Percentiles rank a stretch among this genome's conserved stretches.
These are phyloP conservation scores for Mythimna ferrago DNA, from an alignment of 2,888 invertebrate species.

Conservation along the genomic window DNA sequence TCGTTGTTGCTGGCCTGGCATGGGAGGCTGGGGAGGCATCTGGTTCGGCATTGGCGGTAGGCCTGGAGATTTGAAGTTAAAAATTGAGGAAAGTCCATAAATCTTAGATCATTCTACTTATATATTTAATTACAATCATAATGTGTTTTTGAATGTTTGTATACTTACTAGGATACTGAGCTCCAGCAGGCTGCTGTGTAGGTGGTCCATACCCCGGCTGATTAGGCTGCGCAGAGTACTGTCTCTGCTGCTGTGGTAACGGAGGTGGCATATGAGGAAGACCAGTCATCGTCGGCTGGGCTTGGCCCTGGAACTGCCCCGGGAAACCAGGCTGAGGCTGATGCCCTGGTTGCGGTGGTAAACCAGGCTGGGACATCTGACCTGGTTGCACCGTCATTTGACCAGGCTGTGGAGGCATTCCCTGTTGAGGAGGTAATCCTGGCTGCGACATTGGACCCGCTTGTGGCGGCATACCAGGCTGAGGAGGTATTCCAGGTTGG, in stretches of 20 bases:
- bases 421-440: slow-evolving; percentile 59
- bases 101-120: no score
- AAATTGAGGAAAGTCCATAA: no score
- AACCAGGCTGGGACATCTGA: slow-evolving; percentile 53
- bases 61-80: slow-evolving; percentile 28
- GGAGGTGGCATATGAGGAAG: slow-evolving; percentile 87
- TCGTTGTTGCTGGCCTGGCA: slow-evolving; percentile 68
- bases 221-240: slow-evolving; percentile 72
- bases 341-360: slow-evolving; percentile 52
- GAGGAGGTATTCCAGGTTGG: slow-evolving; percentile 48
- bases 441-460: slow-evolving; percentile 45
- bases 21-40: slow-evolving; percentile 63
- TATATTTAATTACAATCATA: neutral
- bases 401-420: slow-evolving; percentile 62
- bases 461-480: slow-evolving; percentile 43
- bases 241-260: slow-evolving; percentile 77
- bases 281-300: slow-evolving; percentile 71
- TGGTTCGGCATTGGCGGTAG: slow-evolving; percentile 74
- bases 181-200: slow-evolving; percentile 69
- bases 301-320: slow-evolving; percentile 68
- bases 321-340: slow-evolving; percentile 61
- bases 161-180: slow-evolving; percentile 75
- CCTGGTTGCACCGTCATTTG: slow-evolving; percentile 72
- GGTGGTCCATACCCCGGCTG: slow-evolving; percentile 75
- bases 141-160: no score